Evolutionary conservation across 2,797 vertebrate species (phyloP), one percentile per base, ranked within the genome.

Genomic region (Danio jaintianensis): DNA sequence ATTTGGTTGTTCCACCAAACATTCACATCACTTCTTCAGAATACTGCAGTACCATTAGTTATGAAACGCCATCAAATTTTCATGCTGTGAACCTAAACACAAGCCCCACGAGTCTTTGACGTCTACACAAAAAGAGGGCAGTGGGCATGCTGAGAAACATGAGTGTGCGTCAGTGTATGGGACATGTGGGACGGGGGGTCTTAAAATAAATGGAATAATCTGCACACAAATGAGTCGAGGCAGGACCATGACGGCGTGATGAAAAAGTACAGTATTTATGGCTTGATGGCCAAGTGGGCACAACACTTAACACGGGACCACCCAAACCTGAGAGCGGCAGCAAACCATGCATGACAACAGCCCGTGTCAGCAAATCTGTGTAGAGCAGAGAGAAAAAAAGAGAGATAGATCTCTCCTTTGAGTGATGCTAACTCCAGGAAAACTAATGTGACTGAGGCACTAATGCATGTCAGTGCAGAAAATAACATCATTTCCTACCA

Each of bases 221-320:
- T 79, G 85, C 84, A 88, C 88, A 86, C 87, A 81, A 88, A 82
- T 70, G 86, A 89, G 80, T 86, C 81, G 84, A 79, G 89, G 77
- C 62, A 86, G 85, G 85, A 85, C 63, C 43, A 52, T 85, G 83
- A 86, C 89, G 88, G 90, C 87, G 86, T 91, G 89, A 91, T 92
- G 88, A 92, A 91, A 93, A 90, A 88, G 82, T 91, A 91, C 89
- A 92, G 91, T 90, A 90, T 90, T 91, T 90, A 92, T 84, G 87
- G 89, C 83, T 83, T 20, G 45, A 84, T 59, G 82, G 85, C 83
- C 10, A 69, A 77, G 50, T 42, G 85, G 58, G 82, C 74, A 12
- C 77, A 67, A 72, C 38, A 42, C 71, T 73, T 79, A 22, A 36
- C 85, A 74, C 22, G 66, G 85, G 76, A 88, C 83, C 70, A 68